phyloP scores from a whole-genome alignment of 2,888 invertebrate genomes.

The Drosophila antonietae region DNA sequence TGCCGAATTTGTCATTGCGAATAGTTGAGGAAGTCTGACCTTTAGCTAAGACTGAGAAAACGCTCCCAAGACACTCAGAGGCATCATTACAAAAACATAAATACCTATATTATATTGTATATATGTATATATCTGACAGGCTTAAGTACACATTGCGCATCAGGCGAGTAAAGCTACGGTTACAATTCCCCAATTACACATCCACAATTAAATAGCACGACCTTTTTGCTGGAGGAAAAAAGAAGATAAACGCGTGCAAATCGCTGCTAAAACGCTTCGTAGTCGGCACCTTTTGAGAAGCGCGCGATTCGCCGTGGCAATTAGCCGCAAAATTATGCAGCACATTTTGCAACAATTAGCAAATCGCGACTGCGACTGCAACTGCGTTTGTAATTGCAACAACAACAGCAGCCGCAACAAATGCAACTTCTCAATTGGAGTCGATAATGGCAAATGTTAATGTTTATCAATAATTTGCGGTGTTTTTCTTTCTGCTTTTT shows the following conservation, averaged over 20 bases:
- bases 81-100: conserved; percentile 24
- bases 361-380: conserved; percentile 58
- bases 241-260: conserved; percentile 44
- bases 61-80: conserved; percentile 37
- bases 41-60: conserved; percentile 38
- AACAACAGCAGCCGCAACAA: conserved; percentile 19
- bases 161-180: conserved; percentile 12
- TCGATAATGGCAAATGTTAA: conserved; percentile 63
- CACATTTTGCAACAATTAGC: conserved; percentile 74
- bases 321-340: conserved; percentile 73
- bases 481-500: background rate
- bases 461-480: conserved; percentile 70
- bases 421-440: conserved; percentile 36
- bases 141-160: conserved; percentile 12
- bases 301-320: conserved; percentile 63
- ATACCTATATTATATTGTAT: background rate
- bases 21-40: conserved; percentile 51
- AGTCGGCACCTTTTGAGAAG: conserved; percentile 68
- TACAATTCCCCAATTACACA: conserved; percentile 60
- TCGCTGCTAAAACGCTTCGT: conserved; percentile 52
- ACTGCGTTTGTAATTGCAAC: background rate
- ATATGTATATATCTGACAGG: background rate
- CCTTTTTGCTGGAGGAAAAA: conserved; percentile 58
- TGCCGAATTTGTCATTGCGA: conserved; percentile 32
- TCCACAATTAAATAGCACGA: conserved; percentile 71